Evolutionary conservation across 2,888 invertebrate species (phyloP).

Genomic region (Cremastinae sp.): DNA sequence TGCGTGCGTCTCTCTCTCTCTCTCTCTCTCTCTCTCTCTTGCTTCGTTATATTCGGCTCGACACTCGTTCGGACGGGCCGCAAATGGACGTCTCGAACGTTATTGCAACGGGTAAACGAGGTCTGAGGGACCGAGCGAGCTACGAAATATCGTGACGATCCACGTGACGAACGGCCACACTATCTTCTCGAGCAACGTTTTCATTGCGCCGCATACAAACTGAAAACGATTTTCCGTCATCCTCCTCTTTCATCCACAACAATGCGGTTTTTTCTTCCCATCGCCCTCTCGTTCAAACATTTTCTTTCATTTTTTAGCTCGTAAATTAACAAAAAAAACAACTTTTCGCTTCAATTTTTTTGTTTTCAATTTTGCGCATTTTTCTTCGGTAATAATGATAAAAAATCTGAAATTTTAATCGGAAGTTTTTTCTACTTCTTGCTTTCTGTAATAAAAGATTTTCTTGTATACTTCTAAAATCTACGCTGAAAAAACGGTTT

Average conservation of each 20-base stretch:
- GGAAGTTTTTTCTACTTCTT: too few species aligned
- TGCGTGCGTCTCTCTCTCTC: conserved; percentile 9
- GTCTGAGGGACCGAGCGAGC: conserved; percentile 49
- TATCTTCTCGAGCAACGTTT: conserved; percentile 71
- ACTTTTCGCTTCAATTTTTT: neutral
- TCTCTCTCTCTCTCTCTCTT: too few species aligned
- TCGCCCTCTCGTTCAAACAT: too few species aligned
- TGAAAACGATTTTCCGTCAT: conserved; percentile 68
- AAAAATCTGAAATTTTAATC: neutral
- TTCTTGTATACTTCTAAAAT: too few species aligned
- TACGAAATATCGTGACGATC: conserved; percentile 73
- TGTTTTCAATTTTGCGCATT: too few species aligned
- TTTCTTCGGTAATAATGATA: neutral
- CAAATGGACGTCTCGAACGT: neutral
- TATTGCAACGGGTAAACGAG: conserved; percentile 60
- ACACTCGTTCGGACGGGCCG: conserved; percentile 8
- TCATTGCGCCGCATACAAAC: conserved; percentile 72
- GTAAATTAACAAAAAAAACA: neutral
- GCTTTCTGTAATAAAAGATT: too few species aligned
- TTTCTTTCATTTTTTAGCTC: conserved; percentile 2
- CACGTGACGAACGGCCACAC: conserved; percentile 72
- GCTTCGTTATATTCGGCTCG: too few species aligned
- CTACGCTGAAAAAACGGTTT: too few species aligned
- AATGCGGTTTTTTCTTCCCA: too few species aligned
- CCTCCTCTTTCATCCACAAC: neutral